Percentiles rank a stretch among this genome's conserved stretches.
These are phyloP conservation scores for Gallinago undulata DNA, from an alignment of 2,113 vertebrate species.

Conservation along the genomic window DNA sequence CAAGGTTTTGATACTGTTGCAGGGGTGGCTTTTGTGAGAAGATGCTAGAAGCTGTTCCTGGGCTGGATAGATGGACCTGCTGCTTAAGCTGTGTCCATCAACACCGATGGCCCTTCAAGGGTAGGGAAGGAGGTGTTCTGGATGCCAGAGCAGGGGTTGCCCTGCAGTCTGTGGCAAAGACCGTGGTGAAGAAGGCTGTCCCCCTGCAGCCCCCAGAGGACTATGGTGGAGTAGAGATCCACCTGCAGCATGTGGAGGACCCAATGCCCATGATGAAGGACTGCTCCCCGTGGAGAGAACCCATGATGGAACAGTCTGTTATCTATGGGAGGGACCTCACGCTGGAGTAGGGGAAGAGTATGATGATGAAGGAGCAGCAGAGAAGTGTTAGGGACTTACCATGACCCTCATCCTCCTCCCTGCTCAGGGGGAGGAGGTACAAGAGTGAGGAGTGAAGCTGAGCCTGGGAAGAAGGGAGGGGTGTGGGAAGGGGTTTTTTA, in stretches of 20 bases:
- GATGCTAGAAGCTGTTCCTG: fast-evolving
- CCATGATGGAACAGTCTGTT: not conserved
- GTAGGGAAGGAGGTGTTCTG: not conserved
- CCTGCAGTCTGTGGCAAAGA: fast-evolving
- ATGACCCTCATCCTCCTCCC: not conserved
- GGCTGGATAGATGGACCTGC: not conserved
- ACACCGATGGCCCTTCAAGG: fast-evolving
- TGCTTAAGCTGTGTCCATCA: not conserved
- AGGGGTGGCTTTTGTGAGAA: not conserved
- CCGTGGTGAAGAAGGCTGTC: not conserved
- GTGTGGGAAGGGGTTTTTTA: not conserved
- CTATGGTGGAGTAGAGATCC: fast-evolving
- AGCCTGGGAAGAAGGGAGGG: not conserved
- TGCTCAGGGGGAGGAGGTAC: not conserved
- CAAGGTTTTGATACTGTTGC: not conserved
- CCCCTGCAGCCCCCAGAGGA: no score
- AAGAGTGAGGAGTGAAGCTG: not conserved
- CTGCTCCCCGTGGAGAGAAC: not conserved
- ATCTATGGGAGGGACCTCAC: not conserved
- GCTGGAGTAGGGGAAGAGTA: no score
- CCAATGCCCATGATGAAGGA: not conserved
- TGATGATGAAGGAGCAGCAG: not conserved
- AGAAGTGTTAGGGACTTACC: not conserved
- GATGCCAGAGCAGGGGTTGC: fast-evolving
- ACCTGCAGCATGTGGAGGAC: no score